Evolutionary conservation across 2,113 vertebrate species (phyloP), one percentile per base, ranked within the genome.

Genomic region (Calypte anna): DNA sequence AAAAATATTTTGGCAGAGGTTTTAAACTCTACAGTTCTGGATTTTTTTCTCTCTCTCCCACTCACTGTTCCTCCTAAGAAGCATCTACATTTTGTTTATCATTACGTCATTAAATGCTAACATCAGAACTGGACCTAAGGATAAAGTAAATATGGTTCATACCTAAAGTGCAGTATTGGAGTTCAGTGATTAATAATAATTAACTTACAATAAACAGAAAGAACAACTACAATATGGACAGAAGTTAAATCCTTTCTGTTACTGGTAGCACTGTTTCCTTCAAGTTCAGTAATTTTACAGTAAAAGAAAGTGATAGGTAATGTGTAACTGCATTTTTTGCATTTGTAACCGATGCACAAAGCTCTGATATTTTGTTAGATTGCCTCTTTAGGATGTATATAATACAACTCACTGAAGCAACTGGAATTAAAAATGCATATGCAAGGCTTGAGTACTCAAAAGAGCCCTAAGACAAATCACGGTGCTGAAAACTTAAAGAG

Each of bases 361-460:
- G 55, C 63, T 36, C 6, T n/a, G 27, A 43, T 62, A 61, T 30
- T 69, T 93, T 40, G 48, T 88, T 88, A 78, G 31, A 68, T 48
- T 81, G 7, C 73, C 73, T 96, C 46, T 74, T 94, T 44, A 93
- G 83, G 23, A 91, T 63, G 58, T 88, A 82, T 61, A 59, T 30
- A 94, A 53, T 31, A 79, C 67, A 94, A 86, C 83, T 82, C 82
- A 90, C 12, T 89, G 82, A 59, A 90, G 70, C 54, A 96, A 90
- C 36, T 72, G 58, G 84, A 98, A 96, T 97, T 97, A 97, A 97
- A 97, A 96, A 97, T 96, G 75, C 72, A 96, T 96, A 88, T 53
- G 33, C 55, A 75, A 96, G n/a, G 16, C 44, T 95, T 95, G 96
- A 97, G 72, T 63, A 88, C 66, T 96, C 87, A 91, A 96, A 97